Evolutionary conservation across 2,888 invertebrate genomes (phyloP), one percentile per base, ranked within the genome.

Genomic region (Halictus quadricinctus): DNA sequence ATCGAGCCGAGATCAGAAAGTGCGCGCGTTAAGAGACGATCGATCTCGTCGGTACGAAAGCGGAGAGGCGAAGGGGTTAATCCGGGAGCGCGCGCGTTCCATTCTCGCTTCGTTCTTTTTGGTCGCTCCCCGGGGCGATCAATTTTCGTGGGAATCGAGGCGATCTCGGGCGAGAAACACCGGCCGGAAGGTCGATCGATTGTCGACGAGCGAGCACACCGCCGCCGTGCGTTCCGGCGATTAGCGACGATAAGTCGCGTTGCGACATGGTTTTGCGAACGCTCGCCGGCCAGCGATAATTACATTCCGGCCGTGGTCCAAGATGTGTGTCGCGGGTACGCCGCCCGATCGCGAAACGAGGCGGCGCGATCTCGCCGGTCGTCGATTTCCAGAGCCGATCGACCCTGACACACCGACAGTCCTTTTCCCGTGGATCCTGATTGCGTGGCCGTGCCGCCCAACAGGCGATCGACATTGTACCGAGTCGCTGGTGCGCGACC

Each of bases 321-420:
- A 54, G 54, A 54, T 54, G 54, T 54, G 54, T 54, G 54, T 21
- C 8, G 21, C 21, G 10, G 54, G 21, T 54, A 1, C 21, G 5
- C 0, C 1, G 54, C 15, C 13, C 25, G 25, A 5, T 25, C 72
- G 69, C 29, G 80, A 83, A 87, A 87, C 81, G 80, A 81, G 25
- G 18, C 66, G 8, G 66, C 29, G 66, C 18, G 79, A 77, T 81
- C 74, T 2, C 1, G 29, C 29, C 29, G 29, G 69, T 60, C 69
- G 58, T 54, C 76, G 36, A 73, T 72, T 54, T 70, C 64, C 60
- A 54, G 12, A 6, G 4, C 46, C 73, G 82, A 82, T 77, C 85
- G 90, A 89, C 90, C 89, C 89, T 90, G 90, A 88, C 89, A 66
- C 66, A 88, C 81, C 78, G 81, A 76, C 82, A 64, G 15, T 50